These are phyloP conservation scores for Oncorhynchus gorbuscha DNA, from an alignment of 2,113 vertebrate species.

Conservation along the genomic window DNA sequence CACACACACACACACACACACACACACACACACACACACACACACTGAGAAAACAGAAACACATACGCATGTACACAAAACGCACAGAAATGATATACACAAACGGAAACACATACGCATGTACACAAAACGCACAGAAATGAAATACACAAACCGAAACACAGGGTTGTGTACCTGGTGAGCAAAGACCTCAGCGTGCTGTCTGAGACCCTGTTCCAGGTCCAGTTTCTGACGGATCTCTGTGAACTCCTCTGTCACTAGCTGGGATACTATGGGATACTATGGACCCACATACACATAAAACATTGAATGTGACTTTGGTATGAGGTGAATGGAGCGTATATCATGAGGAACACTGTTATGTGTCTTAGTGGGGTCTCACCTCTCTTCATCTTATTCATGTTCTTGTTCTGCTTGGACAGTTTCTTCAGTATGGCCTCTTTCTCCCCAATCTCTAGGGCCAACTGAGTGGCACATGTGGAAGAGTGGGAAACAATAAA, in stretches of 20 bases:
- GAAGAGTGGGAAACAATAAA: neutral
- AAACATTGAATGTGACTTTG: no score
- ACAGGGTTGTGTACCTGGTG: slow-evolving; percentile 68
- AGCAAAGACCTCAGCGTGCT: slow-evolving; percentile 75
- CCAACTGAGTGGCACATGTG: slow-evolving; percentile 56
- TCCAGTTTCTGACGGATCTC: slow-evolving; percentile 75
- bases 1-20: neutral
- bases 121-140: slow-evolving; percentile 6
- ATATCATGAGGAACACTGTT: neutral
- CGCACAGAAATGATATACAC: slow-evolving; percentile 11
- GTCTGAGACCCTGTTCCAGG: slow-evolving; percentile 75
- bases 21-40: neutral
- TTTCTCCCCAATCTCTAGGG: slow-evolving; percentile 62
- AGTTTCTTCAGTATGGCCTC: slow-evolving; percentile 62
- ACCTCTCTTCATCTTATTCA: slow-evolving; percentile 78
- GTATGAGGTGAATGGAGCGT: no score
- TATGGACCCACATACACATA: slow-evolving; percentile 33
- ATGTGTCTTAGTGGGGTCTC: slow-evolving; percentile 4
- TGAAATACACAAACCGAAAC: slow-evolving; percentile 28
- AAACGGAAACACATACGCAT: slow-evolving; percentile 52
- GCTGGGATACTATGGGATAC: slow-evolving; percentile 79
- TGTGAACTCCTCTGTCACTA: slow-evolving; percentile 74
- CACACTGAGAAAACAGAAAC: neutral
- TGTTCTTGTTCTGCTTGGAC: slow-evolving; percentile 60
- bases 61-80: slow-evolving; percentile 43